Conservation (phyloP, 1,140 invertebrate species). For the Agrilus planipennis region DNA sequence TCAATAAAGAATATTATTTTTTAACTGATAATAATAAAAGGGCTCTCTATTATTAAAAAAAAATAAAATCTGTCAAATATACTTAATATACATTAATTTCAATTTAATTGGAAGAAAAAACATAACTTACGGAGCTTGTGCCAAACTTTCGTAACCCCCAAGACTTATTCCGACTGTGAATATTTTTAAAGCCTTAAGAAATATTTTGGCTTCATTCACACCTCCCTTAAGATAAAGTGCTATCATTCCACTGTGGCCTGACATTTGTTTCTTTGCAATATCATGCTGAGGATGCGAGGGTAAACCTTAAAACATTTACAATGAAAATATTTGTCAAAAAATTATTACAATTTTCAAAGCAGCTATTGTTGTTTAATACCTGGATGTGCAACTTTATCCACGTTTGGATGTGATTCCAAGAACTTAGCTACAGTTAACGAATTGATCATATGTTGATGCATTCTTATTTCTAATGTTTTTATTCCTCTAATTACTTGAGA, state of each 20-base stretch:
- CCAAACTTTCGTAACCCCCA: constrained; percentile 90
- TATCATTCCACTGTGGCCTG: constrained; percentile 87
- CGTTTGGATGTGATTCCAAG: constrained; percentile 63
- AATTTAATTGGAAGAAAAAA: too few species aligned
- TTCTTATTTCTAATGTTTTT: constrained; percentile 87
- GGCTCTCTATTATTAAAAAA: too few species aligned
- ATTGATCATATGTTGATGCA: constrained; percentile 80
- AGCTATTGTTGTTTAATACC: too few species aligned
- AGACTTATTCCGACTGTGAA: constrained; percentile 91
- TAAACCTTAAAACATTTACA: constrained; percentile 45
- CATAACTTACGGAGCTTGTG: constrained; percentile 70
- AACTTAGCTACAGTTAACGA: constrained; percentile 65
- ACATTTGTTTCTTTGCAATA: constrained; percentile 69
- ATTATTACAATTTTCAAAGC: too few species aligned
- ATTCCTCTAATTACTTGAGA: constrained; percentile 86
- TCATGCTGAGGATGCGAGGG: constrained; percentile 87
- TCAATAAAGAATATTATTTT: too few species aligned
- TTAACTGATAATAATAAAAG: too few species aligned
- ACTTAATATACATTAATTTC: too few species aligned
- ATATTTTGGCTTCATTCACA: constrained; percentile 61
- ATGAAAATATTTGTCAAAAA: not conserved
- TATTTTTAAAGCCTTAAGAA: constrained; percentile 66
- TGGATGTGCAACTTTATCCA: constrained; percentile 77
- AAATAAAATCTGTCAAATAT: too few species aligned
- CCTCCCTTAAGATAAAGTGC: constrained; percentile 78